phyloP scores from a whole-genome alignment of 2,113 vertebrate species.

The Anarhynchus alexandrinus region DNA sequence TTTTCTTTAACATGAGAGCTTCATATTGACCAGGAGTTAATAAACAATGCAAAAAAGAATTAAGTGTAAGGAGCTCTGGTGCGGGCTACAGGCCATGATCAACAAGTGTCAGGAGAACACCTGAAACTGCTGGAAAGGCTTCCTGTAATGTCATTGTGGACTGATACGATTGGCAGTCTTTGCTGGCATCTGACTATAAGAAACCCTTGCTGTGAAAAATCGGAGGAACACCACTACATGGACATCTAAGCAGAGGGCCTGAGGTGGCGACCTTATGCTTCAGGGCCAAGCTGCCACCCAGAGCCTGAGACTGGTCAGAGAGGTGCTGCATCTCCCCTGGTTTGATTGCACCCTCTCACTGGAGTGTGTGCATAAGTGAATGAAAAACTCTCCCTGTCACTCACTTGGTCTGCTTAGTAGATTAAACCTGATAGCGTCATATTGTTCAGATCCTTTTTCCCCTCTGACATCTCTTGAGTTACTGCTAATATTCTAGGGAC shows the following conservation, averaged over 20 bases:
- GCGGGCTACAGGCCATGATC: neutral
- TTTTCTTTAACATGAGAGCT: neutral
- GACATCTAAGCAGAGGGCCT: neutral
- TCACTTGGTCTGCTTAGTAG: neutral
- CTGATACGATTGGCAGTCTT: too few species aligned
- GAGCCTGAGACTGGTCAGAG: neutral
- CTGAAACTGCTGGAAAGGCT: neutral
- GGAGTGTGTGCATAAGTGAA: neutral
- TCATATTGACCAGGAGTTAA: neutral
- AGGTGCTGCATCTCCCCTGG: neutral
- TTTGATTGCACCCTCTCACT: neutral
- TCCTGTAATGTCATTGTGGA: neutral
- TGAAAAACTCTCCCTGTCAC: neutral
- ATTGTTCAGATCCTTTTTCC: neutral
- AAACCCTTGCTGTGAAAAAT: neutral
- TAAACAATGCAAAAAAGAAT: neutral
- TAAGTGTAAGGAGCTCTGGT: neutral
- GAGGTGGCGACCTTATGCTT: neutral
- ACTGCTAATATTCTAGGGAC: neutral
- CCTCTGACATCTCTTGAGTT: neutral
- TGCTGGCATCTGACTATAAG: neutral
- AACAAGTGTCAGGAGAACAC: neutral
- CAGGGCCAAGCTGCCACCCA: neutral
- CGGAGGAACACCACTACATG: neutral
- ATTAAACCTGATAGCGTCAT: neutral